Percentiles rank a stretch among this genome's conserved stretches.
phyloP scores from a whole-genome alignment of 1,140 invertebrate genomes.

The Drosophila prosaltans region DNA sequence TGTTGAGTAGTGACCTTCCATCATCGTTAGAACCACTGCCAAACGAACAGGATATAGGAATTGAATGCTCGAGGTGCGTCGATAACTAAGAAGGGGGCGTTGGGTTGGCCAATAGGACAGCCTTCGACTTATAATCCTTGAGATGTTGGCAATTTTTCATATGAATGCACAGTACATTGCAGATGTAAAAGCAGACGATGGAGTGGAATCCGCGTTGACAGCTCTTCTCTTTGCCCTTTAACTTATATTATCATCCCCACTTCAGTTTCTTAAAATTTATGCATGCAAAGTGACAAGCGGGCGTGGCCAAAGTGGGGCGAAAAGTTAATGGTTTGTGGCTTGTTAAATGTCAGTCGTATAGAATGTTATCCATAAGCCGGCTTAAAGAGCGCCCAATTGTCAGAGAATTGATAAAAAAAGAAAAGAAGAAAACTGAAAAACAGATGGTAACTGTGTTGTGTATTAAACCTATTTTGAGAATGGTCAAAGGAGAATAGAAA shows the following conservation, averaged over 20 bases:
- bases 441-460: no score
- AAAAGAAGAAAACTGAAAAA: not conserved
- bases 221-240: conserved; percentile 25
- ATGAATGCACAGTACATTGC: conserved; percentile 44
- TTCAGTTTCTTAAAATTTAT: conserved; percentile 46
- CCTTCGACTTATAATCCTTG: conserved; percentile 23
- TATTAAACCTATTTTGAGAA: not conserved
- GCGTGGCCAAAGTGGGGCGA: conserved; percentile 31
- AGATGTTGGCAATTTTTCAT: conserved; percentile 67
- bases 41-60: not conserved
- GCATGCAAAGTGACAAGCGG: conserved; percentile 66
- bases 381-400: conserved; percentile 20
- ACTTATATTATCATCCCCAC: not conserved
- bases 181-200: not conserved
- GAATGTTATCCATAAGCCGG: conserved; percentile 58
- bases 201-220: conserved; percentile 45
- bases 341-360: conserved; percentile 64
- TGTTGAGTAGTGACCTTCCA: conserved; percentile 6
- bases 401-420: not conserved
- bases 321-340: conserved; percentile 71
- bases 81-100: not conserved
- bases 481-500: not conserved
- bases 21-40: conserved; percentile 1
- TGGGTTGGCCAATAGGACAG: not conserved
- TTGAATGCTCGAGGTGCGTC: not conserved